A percentile compares a stretch with the other conserved stretches of the same genome.
phyloP scores from a whole-genome alignment of 2,797 vertebrate genomes.

The Microhierax caerulescens region DNA sequence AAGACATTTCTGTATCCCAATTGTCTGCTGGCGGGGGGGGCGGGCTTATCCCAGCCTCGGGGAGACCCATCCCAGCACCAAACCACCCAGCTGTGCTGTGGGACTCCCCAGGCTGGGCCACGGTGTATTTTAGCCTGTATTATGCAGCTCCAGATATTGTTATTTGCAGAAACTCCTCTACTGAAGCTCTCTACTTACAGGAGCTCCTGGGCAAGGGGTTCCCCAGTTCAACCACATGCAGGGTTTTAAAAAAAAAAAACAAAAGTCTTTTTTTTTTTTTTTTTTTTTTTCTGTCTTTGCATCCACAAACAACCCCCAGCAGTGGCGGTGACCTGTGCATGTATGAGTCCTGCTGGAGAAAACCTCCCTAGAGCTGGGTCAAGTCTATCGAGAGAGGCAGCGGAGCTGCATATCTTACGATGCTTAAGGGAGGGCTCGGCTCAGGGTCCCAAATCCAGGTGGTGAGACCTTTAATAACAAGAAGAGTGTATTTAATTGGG shows the following conservation, averaged over 20 bases:
- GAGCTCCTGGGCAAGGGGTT: not conserved
- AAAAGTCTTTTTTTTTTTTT: no score
- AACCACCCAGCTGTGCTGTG: not conserved
- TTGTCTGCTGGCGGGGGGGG: not conserved
- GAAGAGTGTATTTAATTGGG: not conserved
- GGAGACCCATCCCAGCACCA: not conserved
- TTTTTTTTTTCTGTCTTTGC: not conserved
- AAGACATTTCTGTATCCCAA: not conserved
- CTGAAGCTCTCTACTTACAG: not conserved
- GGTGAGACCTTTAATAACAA: not conserved
- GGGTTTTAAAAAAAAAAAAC: no score
- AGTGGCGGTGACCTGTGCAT: not conserved
- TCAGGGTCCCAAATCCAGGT: not conserved
- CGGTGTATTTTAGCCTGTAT: fast-evolving
- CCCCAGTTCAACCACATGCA: fast-evolving
- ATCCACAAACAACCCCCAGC: not conserved
- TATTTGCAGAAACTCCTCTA: not conserved
- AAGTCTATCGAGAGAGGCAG: not conserved
- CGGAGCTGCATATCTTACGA: not conserved
- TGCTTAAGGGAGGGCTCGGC: not conserved
- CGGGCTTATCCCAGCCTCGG: no score
- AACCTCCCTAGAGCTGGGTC: not conserved
- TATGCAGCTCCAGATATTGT: fast-evolving
- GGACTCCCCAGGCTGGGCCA: not conserved
- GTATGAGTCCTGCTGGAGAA: fast-evolving